phyloP scores from a whole-genome alignment of 2,797 vertebrate genomes.

The Melanogrammus aeglefinus region DNA sequence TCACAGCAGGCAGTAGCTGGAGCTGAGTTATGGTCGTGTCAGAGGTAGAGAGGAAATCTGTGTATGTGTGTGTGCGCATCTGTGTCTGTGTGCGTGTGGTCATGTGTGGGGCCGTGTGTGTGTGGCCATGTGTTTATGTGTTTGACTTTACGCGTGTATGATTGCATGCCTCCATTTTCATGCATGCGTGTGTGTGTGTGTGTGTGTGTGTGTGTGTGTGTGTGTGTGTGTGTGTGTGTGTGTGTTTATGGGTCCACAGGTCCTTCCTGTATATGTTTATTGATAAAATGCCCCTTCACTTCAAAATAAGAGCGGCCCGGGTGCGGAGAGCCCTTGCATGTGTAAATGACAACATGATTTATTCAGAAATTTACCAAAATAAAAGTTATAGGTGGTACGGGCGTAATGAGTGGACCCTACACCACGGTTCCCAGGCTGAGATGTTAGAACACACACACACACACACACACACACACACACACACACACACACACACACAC shows the following conservation, averaged over 20 bases:
- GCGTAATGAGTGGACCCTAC: conserved; percentile 43
- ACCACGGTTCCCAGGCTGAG: conserved; percentile 28
- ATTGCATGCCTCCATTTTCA: conserved; percentile 26
- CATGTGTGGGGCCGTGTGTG: conserved; percentile 26
- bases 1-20: conserved; percentile 70
- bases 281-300: conserved; percentile 71
- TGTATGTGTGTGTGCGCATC: conserved; percentile 50
- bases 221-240: conserved; percentile 22
- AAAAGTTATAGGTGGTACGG: conserved; percentile 59
- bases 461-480: conserved; percentile 28
- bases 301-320: conserved; percentile 72
- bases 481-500: conserved; percentile 1
- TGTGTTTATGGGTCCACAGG: conserved; percentile 31
- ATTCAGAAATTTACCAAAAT: conserved; percentile 67
- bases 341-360: conserved; percentile 81
- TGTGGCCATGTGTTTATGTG: conserved; percentile 18
- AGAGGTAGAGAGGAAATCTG: conserved; percentile 56
- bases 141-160: conserved; percentile 15
- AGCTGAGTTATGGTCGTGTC: conserved; percentile 78
- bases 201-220: background rate
- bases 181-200: too few species aligned
- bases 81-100: conserved; percentile 12
- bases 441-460: conserved; percentile 4
- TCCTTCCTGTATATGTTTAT: conserved; percentile 66
- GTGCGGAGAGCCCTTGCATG: conserved; percentile 58